These are phyloP conservation scores for Varecia variegata DNA, from an alignment of 2,797 vertebrate genomes.

Conservation along the genomic window DNA sequence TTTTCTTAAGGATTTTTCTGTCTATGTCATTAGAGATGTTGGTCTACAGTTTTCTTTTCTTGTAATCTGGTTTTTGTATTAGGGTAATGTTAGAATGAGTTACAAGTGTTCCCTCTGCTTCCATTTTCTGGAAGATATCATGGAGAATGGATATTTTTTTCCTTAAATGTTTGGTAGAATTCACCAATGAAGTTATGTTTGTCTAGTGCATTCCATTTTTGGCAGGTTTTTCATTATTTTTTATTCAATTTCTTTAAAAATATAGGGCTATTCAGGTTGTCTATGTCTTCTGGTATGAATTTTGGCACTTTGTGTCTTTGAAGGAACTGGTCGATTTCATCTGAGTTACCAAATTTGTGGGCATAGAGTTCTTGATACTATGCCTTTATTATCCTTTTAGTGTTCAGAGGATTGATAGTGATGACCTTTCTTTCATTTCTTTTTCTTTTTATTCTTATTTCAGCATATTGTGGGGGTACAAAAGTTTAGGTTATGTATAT, in stretches of 20 bases:
- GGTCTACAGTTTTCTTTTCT: not conserved
- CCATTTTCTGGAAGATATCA: not conserved
- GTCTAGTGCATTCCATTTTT: not conserved
- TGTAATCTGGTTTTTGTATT: not conserved
- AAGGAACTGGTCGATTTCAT: not conserved
- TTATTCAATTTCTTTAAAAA: constrained; percentile 1
- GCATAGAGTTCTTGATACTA: not conserved
- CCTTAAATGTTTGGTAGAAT: not conserved
- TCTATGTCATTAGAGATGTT: not conserved
- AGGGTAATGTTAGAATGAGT: not conserved
- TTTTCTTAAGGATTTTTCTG: not conserved
- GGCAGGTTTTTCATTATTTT: not conserved
- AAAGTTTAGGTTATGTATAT: no score
- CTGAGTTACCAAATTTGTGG: not conserved
- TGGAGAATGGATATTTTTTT: not conserved
- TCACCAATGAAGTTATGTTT: not conserved
- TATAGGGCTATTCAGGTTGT: not conserved
- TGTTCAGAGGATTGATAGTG: not conserved
- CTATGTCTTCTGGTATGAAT: not conserved
- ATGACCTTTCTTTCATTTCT: not conserved
- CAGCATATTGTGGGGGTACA: no score
- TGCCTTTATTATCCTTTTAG: not conserved
- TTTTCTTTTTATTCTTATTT: no score
- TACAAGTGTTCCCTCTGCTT: not conserved
- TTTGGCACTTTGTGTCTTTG: not conserved